Conservation (phyloP, 2,797 vertebrate genomes). For the Buphagus erythrorhynchus region DNA sequence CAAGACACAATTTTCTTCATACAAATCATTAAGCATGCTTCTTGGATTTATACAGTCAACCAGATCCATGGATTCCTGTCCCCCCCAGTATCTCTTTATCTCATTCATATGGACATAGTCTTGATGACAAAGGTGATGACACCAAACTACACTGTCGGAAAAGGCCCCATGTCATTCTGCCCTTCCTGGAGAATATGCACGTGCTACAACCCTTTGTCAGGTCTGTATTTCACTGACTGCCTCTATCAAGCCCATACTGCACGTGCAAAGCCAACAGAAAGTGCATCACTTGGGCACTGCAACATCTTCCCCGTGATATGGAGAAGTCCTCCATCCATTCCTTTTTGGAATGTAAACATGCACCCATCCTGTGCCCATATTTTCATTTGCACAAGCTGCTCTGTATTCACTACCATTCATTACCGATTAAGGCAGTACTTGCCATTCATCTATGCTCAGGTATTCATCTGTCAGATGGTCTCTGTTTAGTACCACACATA, state of each 20-base stretch:
- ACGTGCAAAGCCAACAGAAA: neutral
- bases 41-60: neutral
- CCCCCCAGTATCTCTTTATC: neutral
- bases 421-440: neutral
- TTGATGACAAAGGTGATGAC: neutral
- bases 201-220: neutral
- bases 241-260: neutral
- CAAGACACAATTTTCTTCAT: neutral
- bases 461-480: neutral
- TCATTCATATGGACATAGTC: neutral
- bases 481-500: neutral
- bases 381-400: neutral
- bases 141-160: neutral
- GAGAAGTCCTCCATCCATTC: neutral
- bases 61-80: neutral
- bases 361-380: neutral
- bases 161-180: neutral
- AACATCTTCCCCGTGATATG: rapidly evolving
- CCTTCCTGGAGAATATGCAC: neutral
- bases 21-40: neutral
- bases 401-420: neutral
- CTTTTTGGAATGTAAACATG: neutral
- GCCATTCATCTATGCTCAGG: neutral
- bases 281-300: neutral
- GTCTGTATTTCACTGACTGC: neutral